Evolutionary conservation across 2,888 invertebrate species (phyloP), one percentile per base, ranked within the genome.

Genomic region (Tinea trinotella): DNA sequence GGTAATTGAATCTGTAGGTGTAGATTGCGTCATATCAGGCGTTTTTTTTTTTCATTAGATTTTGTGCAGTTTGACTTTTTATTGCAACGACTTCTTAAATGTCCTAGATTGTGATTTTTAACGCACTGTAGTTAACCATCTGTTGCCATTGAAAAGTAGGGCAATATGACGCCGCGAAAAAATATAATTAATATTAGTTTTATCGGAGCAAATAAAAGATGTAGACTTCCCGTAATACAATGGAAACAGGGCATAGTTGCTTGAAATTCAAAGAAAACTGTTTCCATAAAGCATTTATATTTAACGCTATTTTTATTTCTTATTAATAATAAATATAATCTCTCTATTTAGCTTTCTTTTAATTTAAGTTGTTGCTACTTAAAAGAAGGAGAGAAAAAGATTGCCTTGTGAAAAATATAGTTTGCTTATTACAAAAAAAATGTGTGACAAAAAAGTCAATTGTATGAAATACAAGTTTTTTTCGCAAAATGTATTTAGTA

Each of bases 381-480:
- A 76, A 70, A 68, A 65, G 66, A 80, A 81, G 81, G 83, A 85
- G 84, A 84, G 83, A 83, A 81, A 74, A 84, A 84, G 84, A 84
- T 84, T 83, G 82, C 81, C 80, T 75, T 67, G 74, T 75, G 65
- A 69, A 71, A 48, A 66, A 62, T 73, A 70, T 74, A 75, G 76
- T 77, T 76, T 80, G 78, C 81, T 76, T 71, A 56, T 55, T 54
- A 55, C n/a, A n/a, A 36, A 15, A 53, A 54, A 49, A 53, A 66
- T 59, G 69, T 66, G 67, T 67, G 66, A 40, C 48, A 68, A 67
- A 61, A 60, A 59, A 48, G 78, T 80, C 81, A 76, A 79, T 83
- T 85, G 84, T 85, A 84, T 83, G 58, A 65, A 76, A 84, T 83
- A 82, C 84, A 83, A 79, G 77, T 48, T 50, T 50, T n/a, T 50